Base-by-base conservation (phyloP, 2,888 invertebrate genomes). In the Neocrepidodera transversa region DNA sequence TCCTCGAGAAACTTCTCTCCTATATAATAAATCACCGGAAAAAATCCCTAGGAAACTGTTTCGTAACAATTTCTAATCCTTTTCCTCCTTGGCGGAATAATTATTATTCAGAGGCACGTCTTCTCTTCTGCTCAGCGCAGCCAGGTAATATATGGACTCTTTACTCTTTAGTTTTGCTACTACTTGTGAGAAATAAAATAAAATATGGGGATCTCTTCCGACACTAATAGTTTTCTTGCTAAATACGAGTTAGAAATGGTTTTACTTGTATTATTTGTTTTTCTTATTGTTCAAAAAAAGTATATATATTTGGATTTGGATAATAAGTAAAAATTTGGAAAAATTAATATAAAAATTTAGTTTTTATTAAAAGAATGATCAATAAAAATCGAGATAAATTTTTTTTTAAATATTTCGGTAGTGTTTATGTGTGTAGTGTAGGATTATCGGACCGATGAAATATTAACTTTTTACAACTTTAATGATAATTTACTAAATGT, bases 81-180 rank as follows among this genome's bases (percentile, higher is more conserved):
- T 56, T 54, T 58, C 62, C 52, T 58, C 47, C 53, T 51, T 60
- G 43, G 55, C 53, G 38, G 60, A 51, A 64, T 66, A 68, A 70
- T 68, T 70, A 68, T 67, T 70, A 70, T 70, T 68, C 69, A 65
- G 60, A 58, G 69, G 65, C 67, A 68, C 68, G 69, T 68, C 61
- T 66, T 63, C 66, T 66, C 65, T 51, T 60, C 40, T 38, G 30
- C 36, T 11, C 30, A 26, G 48, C 56, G 48, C 18, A 40, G 40
- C 36, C 56, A 56, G 49, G 49, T 56, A 56, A 53, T 53, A 58
- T 32, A 53, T 58, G 48, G 32, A 45, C 54, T 54, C 54, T 32
- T 48, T 35, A 45, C 47, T 35, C 42, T 56, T 45, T n/a, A 16
- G 32, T 26, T 16, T 26, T 26, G 23, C 23, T 4, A 17, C 36